These are phyloP conservation scores for Elmis aenea DNA, from an alignment of 2,888 invertebrate species.

Conservation along the genomic window DNA sequence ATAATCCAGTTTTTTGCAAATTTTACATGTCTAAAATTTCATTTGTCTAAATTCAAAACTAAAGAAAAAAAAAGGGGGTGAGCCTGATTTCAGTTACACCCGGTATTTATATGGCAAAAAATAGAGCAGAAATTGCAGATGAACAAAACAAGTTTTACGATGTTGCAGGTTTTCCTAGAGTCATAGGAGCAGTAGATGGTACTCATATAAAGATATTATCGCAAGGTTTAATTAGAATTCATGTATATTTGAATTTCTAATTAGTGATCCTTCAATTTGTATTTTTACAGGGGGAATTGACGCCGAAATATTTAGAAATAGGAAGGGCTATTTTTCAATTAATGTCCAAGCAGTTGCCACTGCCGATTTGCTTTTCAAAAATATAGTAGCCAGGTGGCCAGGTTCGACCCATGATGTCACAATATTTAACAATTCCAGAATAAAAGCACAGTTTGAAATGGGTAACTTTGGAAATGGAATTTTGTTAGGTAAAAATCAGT, in stretches of 20 bases:
- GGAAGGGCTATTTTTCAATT: neutral
- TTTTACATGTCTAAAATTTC: too few relatives aligned
- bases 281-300: neutral
- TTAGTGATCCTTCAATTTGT: too few relatives aligned
- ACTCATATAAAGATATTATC: conserved; percentile 1
- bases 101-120: conserved; percentile 1
- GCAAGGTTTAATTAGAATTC: neutral
- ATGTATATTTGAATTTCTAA: too few relatives aligned
- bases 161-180: neutral
- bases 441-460: too few relatives aligned
- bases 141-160: conserved; percentile 1
- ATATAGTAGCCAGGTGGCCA: too few relatives aligned
- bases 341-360: neutral
- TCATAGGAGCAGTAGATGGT: too few relatives aligned
- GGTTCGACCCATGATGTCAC: conserved; percentile 1
- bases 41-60: too few relatives aligned
- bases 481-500: too few relatives aligned
- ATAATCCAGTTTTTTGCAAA: too few relatives aligned
- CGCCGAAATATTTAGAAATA: neutral
- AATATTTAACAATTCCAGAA: neutral
- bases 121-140: neutral
- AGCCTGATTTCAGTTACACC: too few relatives aligned
- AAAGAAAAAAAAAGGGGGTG: too few relatives aligned
- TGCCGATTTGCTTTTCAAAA: conserved; percentile 1
- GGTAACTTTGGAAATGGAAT: too few relatives aligned